phyloP scores from a whole-genome alignment of 2,113 vertebrate genomes.

The Carlito syrichta region DNA sequence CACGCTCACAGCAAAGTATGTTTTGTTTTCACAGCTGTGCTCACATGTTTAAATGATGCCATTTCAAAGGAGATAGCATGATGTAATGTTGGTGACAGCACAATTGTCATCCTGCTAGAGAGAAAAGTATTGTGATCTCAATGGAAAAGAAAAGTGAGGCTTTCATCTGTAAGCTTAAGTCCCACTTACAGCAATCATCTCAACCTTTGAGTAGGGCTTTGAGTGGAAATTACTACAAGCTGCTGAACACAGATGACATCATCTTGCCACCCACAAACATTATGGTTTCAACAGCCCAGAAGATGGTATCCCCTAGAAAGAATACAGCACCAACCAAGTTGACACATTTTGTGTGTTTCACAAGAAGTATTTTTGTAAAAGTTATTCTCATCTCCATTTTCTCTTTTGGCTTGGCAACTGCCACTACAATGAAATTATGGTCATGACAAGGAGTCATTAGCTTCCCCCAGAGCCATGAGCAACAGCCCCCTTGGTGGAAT shows the following conservation, averaged over 20 bases:
- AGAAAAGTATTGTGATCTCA: conserved; percentile 77
- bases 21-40: conserved; percentile 82
- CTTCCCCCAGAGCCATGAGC: not conserved
- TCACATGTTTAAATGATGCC: conserved; percentile 61
- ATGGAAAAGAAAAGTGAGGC: conserved; percentile 75
- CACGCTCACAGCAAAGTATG: conserved; percentile 48
- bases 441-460: not conserved
- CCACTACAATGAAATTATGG: not conserved
- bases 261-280: conserved; percentile 80
- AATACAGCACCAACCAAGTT: conserved; percentile 16
- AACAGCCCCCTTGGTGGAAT: not conserved
- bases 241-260: conserved; percentile 78
- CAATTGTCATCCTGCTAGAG: conserved; percentile 79
- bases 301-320: conserved; percentile 59
- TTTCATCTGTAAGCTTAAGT: conserved; percentile 71
- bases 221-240: conserved; percentile 82
- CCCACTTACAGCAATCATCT: conserved; percentile 71
- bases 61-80: conserved; percentile 70
- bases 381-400: not conserved
- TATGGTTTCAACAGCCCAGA: conserved; percentile 54
- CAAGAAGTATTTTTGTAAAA: not conserved
- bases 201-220: conserved; percentile 66
- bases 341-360: conserved; percentile 19
- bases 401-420: not conserved
- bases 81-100: conserved; percentile 80